phyloP scores from a whole-genome alignment of 2,888 invertebrate species.

The Crematogaster levior region DNA sequence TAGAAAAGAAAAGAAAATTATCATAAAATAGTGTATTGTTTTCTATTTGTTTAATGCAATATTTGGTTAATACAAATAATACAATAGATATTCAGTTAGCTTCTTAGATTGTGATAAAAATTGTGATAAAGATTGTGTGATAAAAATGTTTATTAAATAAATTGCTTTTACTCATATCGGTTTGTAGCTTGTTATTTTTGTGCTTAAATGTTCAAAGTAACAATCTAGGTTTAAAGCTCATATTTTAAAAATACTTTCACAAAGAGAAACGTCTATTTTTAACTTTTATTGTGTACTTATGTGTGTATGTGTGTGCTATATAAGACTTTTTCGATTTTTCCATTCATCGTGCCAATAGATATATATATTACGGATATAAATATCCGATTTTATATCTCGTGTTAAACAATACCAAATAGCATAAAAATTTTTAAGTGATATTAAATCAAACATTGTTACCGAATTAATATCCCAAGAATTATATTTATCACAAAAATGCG shows the following conservation, averaged over 20 bases:
- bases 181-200: slow-evolving; percentile 14
- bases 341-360: slow-evolving; percentile 18
- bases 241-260: slow-evolving; percentile 33
- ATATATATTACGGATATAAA: slow-evolving; percentile 12
- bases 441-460: not conserved
- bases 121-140: not conserved
- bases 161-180: not conserved
- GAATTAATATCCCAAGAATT: not conserved
- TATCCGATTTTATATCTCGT: slow-evolving; percentile 11
- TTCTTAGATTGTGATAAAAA: not conserved
- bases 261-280: slow-evolving; percentile 40
- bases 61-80: not conserved
- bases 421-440: not conserved
- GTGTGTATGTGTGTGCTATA: not conserved
- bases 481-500: not conserved
- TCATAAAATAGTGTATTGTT: not conserved
- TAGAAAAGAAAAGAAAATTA: not conserved
- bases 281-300: not conserved
- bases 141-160: slow-evolving; percentile 4
- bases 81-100: not conserved
- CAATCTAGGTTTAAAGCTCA: slow-evolving; percentile 38
- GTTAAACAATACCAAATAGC: not conserved
- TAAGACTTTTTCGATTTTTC: slow-evolving; percentile 26
- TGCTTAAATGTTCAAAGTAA: slow-evolving; percentile 41
- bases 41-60: not conserved